Evolutionary conservation across 2,113 vertebrate species (phyloP), one percentile per base, ranked within the genome.

Genomic region (Onychostoma macrolepis): DNA sequence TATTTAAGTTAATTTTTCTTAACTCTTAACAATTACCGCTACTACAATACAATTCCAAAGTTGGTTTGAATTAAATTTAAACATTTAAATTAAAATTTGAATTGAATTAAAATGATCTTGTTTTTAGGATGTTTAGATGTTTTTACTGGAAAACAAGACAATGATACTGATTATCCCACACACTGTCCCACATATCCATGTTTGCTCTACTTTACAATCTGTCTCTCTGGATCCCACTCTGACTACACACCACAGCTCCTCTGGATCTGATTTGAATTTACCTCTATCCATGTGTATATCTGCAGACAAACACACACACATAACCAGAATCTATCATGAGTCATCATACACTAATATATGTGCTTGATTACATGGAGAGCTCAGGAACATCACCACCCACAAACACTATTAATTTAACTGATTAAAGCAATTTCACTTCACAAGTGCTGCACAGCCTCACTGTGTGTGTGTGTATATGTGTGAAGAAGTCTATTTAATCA

Each of bases 321-420:
- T 33, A 74, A 28, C 26, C 5, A 38, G 28, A 45, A 33, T 30
- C 17, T 9, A 69, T 33, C 26, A 69, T 65, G 41, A 83, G 33
- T 80, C 53, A 21, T 45, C 36, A 72, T n/a, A 83, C 38, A 83
- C 26, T n/a, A 83, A 83, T 84, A 74, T 84, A 71, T 83, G 28
- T 17, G 36, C 53, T 87, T 82, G 67, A 85, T 80, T 82, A 83
- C 45, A 77, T 17, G 28, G 74, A 43, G 45, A 56, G 58, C 48
- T 78, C 45, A 71, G 71, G 36, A 77, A 56, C 58, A 71, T 17
- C 36, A 33, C 72, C 71, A 45, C 65, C 45, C 65, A 82, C 78
- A 78, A 83, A 87, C 83, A 41, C 87, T 85, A 76, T 88, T 85
- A 56, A 85, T 88, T 85, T 53, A 85, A 74, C 30, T 61, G 87